A percentile compares a stretch with the other conserved stretches of the same genome.
These are phyloP conservation scores for Apostichopus japonicus DNA, from an alignment of 35 echinoderm and acorn worm genomes.

Conservation along the genomic window DNA sequence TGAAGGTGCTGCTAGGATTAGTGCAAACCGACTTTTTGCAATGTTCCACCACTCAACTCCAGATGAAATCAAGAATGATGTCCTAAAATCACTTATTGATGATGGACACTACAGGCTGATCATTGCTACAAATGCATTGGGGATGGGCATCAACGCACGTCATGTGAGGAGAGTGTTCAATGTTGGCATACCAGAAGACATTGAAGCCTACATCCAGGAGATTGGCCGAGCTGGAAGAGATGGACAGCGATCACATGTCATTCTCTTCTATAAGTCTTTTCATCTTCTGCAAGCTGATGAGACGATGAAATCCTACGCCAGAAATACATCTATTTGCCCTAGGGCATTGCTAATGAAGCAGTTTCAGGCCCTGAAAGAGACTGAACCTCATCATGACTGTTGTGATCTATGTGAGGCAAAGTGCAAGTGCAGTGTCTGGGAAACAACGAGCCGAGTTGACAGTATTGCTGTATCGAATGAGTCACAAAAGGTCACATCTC, in stretches of 20 bases:
- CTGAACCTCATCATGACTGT: conserved; percentile 6
- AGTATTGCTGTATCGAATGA: no score
- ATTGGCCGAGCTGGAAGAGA: not conserved
- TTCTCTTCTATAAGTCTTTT: conserved; percentile 18
- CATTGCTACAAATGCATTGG: conserved; percentile 23
- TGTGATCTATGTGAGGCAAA: conserved; percentile 16
- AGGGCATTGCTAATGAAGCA: not conserved
- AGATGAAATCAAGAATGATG: conserved; percentile 8
- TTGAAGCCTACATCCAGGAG: not conserved
- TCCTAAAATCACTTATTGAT: conserved; percentile 4
- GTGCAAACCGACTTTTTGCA: not conserved
- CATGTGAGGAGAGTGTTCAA: not conserved
- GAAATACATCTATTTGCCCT: not conserved
- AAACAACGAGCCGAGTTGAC: no score
- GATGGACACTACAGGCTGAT: conserved; percentile 4
- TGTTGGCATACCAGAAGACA: conserved; percentile 17
- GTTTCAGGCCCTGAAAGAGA: not conserved
- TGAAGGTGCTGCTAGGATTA: not conserved
- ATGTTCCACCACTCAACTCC: conserved; percentile 25
- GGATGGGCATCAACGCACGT: not conserved
- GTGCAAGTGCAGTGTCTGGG: not conserved
- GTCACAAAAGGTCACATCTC: no score
- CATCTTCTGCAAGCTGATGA: conserved; percentile 30
- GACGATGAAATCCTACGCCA: not conserved
- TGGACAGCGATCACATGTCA: not conserved